These are phyloP conservation scores for Eurystomus glaucurus DNA, from an alignment of 2,797 vertebrate species.

Conservation along the genomic window DNA sequence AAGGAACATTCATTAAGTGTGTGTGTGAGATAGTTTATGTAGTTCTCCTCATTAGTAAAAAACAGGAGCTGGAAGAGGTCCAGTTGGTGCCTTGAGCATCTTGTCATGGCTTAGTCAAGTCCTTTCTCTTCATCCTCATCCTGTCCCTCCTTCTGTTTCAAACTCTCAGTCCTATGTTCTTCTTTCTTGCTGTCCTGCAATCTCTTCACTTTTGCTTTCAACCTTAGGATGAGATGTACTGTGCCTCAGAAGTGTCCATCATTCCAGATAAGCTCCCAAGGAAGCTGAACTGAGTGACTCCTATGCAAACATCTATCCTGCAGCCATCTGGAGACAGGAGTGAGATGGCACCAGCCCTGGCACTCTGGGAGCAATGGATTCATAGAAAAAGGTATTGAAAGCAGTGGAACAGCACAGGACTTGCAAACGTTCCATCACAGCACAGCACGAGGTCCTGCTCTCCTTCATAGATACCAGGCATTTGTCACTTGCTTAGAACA, in stretches of 20 bases:
- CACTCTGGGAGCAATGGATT: not conserved
- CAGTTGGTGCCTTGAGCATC: not conserved
- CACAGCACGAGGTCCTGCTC: not conserved
- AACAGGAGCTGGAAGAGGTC: slow-evolving; percentile 2
- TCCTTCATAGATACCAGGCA: not conserved
- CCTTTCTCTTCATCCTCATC: not conserved
- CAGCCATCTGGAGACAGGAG: not conserved
- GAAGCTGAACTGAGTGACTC: not conserved
- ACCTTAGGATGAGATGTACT: not conserved
- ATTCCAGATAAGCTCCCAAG: not conserved
- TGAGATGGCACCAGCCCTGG: not conserved
- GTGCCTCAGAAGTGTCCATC: not conserved
- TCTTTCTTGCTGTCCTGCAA: fast-evolving
- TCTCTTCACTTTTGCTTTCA: not conserved
- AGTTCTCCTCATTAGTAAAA: not conserved
- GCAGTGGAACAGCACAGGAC: not conserved
- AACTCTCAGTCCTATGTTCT: not conserved
- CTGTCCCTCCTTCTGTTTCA: not conserved
- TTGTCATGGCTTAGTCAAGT: not conserved
- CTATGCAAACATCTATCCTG: not conserved
- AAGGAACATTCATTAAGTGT: not conserved
- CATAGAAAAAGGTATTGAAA: not conserved
- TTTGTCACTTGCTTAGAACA: not conserved
- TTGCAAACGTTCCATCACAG: not conserved
- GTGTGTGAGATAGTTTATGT: not conserved